Evolutionary conservation across 2,113 vertebrate genomes (phyloP).

Genomic region (Gallinago undulata): DNA sequence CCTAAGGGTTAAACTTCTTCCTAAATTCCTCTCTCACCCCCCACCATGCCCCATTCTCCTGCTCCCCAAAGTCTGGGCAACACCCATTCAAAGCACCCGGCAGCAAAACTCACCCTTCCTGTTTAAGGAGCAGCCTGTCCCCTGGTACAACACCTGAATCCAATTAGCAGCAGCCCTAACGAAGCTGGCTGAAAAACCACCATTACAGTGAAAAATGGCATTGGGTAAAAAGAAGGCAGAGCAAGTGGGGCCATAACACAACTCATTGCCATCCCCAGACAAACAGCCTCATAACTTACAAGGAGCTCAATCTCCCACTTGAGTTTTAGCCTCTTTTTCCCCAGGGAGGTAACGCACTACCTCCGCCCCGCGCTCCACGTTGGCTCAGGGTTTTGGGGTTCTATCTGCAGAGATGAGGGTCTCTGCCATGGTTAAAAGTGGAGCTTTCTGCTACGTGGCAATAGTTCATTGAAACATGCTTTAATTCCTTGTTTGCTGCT

Average conservation of each 20-base stretch:
- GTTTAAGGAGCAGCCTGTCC: neutral
- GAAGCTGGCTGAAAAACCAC: neutral
- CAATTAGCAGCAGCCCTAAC: constrained; percentile 47
- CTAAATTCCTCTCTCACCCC: neutral
- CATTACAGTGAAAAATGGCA: constrained; percentile 36
- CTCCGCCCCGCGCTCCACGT: rapidly evolving
- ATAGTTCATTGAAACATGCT: neutral
- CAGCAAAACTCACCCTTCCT: neutral
- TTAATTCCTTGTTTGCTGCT: neutral
- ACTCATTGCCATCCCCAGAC: neutral
- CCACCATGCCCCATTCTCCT: neutral
- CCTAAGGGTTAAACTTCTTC: neutral
- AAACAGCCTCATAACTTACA: neutral
- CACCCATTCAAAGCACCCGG: neutral
- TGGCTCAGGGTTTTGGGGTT: neutral
- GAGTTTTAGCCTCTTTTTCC: neutral
- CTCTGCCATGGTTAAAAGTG: neutral
- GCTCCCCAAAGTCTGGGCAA: neutral
- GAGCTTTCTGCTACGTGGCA: neutral
- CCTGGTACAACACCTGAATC: neutral
- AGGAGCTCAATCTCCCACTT: neutral
- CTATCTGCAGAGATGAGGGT: neutral
- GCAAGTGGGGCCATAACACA: neutral
- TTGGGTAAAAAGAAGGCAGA: neutral
- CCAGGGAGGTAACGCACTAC: neutral